Evolutionary conservation across 2,113 vertebrate genomes (phyloP).

Genomic region (Crotalus helleri): DNA sequence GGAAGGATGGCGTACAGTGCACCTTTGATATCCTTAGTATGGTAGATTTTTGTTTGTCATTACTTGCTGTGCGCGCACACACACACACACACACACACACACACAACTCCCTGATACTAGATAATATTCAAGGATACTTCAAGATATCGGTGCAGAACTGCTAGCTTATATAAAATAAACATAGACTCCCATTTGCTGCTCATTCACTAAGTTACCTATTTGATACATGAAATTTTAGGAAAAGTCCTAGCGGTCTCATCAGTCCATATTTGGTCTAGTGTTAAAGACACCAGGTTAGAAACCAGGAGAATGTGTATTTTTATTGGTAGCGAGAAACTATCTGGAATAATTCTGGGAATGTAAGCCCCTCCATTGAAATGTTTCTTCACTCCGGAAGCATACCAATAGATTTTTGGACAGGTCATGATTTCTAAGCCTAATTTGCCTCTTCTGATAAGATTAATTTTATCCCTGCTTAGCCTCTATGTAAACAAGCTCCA

Average conservation of each 20-base stretch:
- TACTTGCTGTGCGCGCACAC: not conserved
- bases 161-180: not conserved
- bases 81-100: no score
- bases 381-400: not conserved
- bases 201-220: not conserved
- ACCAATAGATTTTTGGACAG: no score
- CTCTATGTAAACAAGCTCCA: slow-evolving; percentile 29
- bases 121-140: not conserved
- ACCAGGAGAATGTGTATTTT: not conserved
- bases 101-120: not conserved
- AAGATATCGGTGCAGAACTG: not conserved
- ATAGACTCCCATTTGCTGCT: not conserved
- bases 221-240: not conserved
- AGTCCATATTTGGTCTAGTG: not conserved
- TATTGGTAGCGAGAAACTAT: not conserved
- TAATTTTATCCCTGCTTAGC: slow-evolving; percentile 35
- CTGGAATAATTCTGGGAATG: not conserved
- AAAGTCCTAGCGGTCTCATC: not conserved
- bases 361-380: not conserved
- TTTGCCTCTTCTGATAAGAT: not conserved
- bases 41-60: not conserved
- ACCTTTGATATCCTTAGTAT: not conserved
- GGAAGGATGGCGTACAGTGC: not conserved
- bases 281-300: not conserved
- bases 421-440: not conserved